Evolutionary conservation across 2,113 vertebrate species (phyloP), one percentile per base, ranked within the genome.

Genomic region (Caranx melampygus): DNA sequence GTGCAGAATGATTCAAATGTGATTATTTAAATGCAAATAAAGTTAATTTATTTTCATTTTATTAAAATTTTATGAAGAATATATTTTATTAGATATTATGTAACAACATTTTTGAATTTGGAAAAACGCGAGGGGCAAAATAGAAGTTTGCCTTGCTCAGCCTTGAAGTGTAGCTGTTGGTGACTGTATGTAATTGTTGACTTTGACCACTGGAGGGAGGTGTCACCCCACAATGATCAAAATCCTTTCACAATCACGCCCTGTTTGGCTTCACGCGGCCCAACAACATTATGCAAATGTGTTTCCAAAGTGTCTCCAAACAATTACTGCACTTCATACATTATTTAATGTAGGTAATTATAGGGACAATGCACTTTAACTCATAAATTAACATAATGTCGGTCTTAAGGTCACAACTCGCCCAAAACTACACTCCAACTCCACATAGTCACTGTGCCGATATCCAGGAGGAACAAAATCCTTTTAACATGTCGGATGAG

Each of bases 171-270:
- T 26, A 26, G 26, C 26, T 26, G 26, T 26, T 26, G 26, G 26
- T 26, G 26, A 26, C 26, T 26, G 26, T 26, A 26, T 26, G 34
- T 55, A 57, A 11, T 72, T 0, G 0, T 11, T 9, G 1, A 16
- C 2, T 37, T 72, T 66, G 11, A 33, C 44, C 88, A 75, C 64
- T 72, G 81, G 85, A 21, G 21, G 37, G 15, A 54, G 62, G 34
- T 44, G 5, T 66, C 15, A 0, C 37, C 9, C 12, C 64, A 72
- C 13, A n/a, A 4, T 31, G 14, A 0, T 54, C 21, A 59, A 9
- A 21, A 34, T 42, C 26, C 8, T 45, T 20, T 14, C 42, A 21
- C 11, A 18, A 35, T 63, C n/a, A 34, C 31, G 0, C 12, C 31
- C 21, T 4, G 20, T 70, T 68, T 60, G 57, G 13, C 57, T 31